A percentile compares a stretch with the other conserved stretches of the same genome.
These are phyloP conservation scores for Dorcus hopei DNA, from an alignment of 2,888 invertebrate genomes.

Conservation along the genomic window DNA sequence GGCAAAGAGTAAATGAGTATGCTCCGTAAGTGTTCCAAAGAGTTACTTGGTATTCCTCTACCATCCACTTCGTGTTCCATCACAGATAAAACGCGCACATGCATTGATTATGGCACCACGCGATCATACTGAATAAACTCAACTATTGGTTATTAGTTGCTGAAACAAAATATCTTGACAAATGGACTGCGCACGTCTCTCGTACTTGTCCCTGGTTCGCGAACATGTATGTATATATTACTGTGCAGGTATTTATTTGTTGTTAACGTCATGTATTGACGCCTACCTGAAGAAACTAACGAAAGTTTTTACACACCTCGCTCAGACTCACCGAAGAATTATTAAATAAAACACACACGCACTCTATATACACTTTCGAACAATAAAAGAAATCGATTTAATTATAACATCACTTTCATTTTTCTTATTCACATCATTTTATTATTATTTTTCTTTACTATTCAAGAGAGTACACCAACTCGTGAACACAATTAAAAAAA, in stretches of 20 bases:
- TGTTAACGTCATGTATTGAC: conserved; percentile 5
- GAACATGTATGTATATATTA: conserved; percentile 13
- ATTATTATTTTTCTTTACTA: too few species aligned
- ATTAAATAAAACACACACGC: neutral
- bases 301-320: neutral
- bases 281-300: conserved; percentile 2
- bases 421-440: too few species aligned
- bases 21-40: conserved; percentile 54
- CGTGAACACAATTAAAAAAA: too few species aligned
- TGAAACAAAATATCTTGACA: conserved; percentile 8
- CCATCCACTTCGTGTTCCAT: conserved; percentile 35
- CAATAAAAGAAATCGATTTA: too few species aligned
- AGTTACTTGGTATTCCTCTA: conserved; percentile 51
- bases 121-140: conserved; percentile 9
- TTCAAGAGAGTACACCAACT: too few species aligned
- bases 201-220: conserved; percentile 9
- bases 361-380: too few species aligned
- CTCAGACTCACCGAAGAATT: neutral
- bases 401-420: too few species aligned
- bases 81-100: conserved; percentile 12
- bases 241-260: conserved; percentile 15
- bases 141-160: conserved; percentile 21
- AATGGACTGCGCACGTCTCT: conserved; percentile 12
- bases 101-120: conserved; percentile 3
- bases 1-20: conserved; percentile 57